phyloP scores from a whole-genome alignment of 2,797 vertebrate species.

The Pangasius djambal region DNA sequence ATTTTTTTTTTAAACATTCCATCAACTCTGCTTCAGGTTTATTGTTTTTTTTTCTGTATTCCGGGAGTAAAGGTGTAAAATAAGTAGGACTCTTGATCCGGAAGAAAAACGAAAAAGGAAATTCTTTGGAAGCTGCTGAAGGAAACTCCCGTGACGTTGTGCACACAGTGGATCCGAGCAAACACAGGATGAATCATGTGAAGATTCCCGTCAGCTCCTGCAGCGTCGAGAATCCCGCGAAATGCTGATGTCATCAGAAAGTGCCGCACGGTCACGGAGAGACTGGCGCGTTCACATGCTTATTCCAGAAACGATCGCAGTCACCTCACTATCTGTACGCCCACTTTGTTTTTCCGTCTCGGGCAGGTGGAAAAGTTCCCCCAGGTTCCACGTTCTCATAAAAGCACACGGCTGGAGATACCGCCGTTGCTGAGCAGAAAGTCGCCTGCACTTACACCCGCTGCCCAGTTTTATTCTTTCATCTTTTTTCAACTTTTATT shows the following conservation, averaged over 20 bases:
- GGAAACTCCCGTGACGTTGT: not conserved
- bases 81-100: constrained; percentile 6
- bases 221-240: not conserved
- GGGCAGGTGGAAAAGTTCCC: not conserved
- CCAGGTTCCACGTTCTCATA: not conserved
- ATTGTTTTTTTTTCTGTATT: not conserved
- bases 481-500: too few relatives aligned
- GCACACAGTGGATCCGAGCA: not conserved
- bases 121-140: constrained; percentile 22
- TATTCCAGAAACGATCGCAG: too few relatives aligned
- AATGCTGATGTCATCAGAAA: not conserved
- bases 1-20: too few relatives aligned
- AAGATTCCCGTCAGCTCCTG: not conserved
- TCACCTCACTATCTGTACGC: not conserved
- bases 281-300: not conserved
- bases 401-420: not conserved
- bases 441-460: too few relatives aligned
- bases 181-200: not conserved
- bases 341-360: not conserved
- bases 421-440: too few relatives aligned
- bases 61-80: not conserved
- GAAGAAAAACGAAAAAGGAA: constrained; percentile 47
- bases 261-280: not conserved
- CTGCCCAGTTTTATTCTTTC: too few relatives aligned
- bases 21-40: not conserved